Base-by-base conservation (phyloP, 1,140 invertebrate species). In the Drosophila aff. region DNA sequence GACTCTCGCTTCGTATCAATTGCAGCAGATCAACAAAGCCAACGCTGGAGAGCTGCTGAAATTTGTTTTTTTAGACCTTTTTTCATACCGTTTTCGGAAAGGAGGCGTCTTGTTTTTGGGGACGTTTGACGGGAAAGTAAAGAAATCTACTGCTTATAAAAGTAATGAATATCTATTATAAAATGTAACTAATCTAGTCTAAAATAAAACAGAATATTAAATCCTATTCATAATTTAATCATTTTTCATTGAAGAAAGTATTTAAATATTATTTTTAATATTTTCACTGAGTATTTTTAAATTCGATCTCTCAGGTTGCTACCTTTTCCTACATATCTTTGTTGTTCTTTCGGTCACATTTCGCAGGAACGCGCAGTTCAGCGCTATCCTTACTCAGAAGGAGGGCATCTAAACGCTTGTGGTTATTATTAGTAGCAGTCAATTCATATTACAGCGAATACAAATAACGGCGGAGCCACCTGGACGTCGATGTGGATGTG, bases 341-440 rank as follows among this genome's bases (percentile, higher is more conserved):
- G 28, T 64, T 40, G 4, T 38, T 71, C 55, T 71, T 72, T 58
- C 41, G 75, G 67, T 68, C 68, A 65, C 55, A 68, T 68, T 66
- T 72, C 28, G 50, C 66, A 63, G 49, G 15, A 71, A 46, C 31
- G 41, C 36, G 23, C 53, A 47, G 65, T 18, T 58, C 40, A 26
- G 38, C 26, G 11, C 64, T 69, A 73, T 73, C 69, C 69, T 50
- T 49, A 43, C 47, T 21, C 21, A 41, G 46, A 64, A 62, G 64
- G 38, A 59, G 50, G 52, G 47, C 60, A 64, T 58, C 75, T 79
- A 83, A 79, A 80, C 69, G 76, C 80, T 78, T 55, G 71, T 89
- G 74, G 66, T 84, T 89, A 90, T 89, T 89, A 89, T 90, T 84
- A 81, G 85, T 83, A 57, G 81, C 68, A 83, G 84, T 84, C 85